Evolutionary conservation across 2,888 invertebrate genomes (phyloP), one percentile per base, ranked within the genome.

Genomic region (Clostera curtula): DNA sequence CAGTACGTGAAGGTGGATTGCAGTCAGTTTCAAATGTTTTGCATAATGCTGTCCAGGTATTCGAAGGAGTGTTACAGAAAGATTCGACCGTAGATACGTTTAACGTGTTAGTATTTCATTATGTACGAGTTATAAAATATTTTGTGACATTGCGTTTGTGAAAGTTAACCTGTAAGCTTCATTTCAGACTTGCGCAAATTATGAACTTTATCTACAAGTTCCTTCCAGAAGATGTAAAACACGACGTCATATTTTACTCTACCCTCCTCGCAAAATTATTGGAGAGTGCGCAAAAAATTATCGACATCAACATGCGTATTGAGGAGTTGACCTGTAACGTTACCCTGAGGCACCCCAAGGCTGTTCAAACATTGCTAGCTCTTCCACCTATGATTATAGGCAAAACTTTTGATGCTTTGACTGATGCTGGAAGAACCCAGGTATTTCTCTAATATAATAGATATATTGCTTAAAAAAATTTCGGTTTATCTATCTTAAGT

Each of bases 381-480:
- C 35, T 85, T 6, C 68, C 75, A 3, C 49, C 67, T 0, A 26
- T 49, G 7, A 40, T 75, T 16, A 40, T 83, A 7, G 61, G 50
- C 6, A 76, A 70, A 24, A 65, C 73, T 4, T 67, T 83, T 22
- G 80, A 84, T 12, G 83, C 67, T 3, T 54, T 85, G 18, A 61
- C 76, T n/a, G 72, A 80, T 46, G 64, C 76, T 17, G 73, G 80
- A 33, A 64, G 80, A 36, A 63, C 71, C 2, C 80, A 82, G 69
- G 85, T 85, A 59, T 4, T 4, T 14, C 1, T 12, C 12, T 20
- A 5, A 11, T n/a, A 26, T 17, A 12, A 5, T 37, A 13, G 17
- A 4, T 11, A 4, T 8, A 16, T 11, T 13, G 6, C 13, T 13
- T 7, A 25, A 13, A n/a, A 7, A 21, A 12, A 10, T 8, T 20